Conservation (phyloP, 2,888 invertebrate species). For the Iphiclides podalirius region DNA sequence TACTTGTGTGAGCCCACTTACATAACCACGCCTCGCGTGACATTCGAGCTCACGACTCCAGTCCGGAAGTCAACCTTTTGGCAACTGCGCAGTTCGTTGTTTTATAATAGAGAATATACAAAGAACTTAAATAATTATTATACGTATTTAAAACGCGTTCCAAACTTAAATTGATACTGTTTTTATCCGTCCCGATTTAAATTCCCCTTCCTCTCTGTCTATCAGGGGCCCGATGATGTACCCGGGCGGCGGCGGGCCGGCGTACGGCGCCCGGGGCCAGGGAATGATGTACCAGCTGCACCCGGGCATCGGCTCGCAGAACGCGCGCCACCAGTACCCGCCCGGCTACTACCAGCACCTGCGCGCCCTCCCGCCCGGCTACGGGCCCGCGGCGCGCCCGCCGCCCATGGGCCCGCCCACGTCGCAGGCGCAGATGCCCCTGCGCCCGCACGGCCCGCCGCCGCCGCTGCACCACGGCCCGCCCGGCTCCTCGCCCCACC, state of each 20-base stretch:
- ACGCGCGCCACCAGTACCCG: constrained; percentile 40
- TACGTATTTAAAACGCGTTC: no score
- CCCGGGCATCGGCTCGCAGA: constrained; percentile 23
- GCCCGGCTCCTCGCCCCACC: constrained; percentile 21
- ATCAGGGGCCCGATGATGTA: constrained; percentile 73
- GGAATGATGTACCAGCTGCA: constrained; percentile 36
- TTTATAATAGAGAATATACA: no score
- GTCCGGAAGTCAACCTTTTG: no score
- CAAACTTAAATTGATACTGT: no score
- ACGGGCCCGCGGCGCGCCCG: constrained; percentile 4
- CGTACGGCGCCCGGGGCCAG: constrained; percentile 51
- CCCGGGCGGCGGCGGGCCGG: constrained; percentile 37
- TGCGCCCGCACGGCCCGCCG: constrained; percentile 26
- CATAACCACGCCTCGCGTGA: no score
- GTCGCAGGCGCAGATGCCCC: constrained; percentile 2
- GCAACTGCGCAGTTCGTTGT: no score
- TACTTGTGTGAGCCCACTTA: no score
- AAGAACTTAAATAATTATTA: no score
- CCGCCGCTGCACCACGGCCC: constrained; percentile 27
- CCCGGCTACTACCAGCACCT: constrained; percentile 56
- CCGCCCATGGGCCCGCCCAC: constrained; percentile 19
- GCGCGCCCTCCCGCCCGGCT: constrained; percentile 27
- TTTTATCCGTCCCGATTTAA: no score
- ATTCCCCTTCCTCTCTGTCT: no score
- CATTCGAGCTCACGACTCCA: no score